Percentiles rank a stretch among this genome's conserved stretches.
These are phyloP conservation scores for Xyliphius kryptos DNA, from an alignment of 2,113 vertebrate genomes.

Conservation along the genomic window DNA sequence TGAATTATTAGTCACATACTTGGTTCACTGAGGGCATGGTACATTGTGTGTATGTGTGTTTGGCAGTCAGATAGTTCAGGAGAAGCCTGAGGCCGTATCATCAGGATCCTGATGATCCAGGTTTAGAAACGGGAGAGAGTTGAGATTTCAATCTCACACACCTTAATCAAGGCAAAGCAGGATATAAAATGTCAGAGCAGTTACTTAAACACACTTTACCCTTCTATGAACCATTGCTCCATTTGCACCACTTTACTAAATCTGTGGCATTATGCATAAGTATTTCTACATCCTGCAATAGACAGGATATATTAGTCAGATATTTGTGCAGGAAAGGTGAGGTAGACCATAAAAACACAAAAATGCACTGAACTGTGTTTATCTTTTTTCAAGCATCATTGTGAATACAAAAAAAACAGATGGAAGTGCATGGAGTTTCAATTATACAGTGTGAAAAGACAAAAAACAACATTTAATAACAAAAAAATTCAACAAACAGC, in stretches of 20 bases:
- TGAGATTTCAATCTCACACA: conserved; percentile 7
- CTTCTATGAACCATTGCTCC: background rate
- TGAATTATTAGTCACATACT: background rate
- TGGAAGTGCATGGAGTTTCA: no score
- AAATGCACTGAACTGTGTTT: background rate
- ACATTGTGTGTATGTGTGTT: background rate
- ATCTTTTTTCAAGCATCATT: no score
- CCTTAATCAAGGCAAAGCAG: conserved; percentile 5
- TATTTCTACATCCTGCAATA: background rate
- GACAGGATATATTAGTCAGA: background rate
- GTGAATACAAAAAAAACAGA: no score
- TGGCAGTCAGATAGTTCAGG: background rate
- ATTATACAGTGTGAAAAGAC: no score
- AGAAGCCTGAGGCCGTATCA: no score
- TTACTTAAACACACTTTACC: conserved; percentile 6
- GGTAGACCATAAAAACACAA: conserved; percentile 1
- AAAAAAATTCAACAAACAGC: no score
- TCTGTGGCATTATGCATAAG: background rate
- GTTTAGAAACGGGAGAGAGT: no score
- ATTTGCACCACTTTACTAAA: background rate
- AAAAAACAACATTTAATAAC: no score
- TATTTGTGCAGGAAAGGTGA: conserved; percentile 1
- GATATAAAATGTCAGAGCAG: background rate
- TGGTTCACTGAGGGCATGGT: background rate
- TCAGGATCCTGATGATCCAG: no score